phyloP scores from a whole-genome alignment of 2,797 vertebrate genomes.

The Takifugu rubripes region DNA sequence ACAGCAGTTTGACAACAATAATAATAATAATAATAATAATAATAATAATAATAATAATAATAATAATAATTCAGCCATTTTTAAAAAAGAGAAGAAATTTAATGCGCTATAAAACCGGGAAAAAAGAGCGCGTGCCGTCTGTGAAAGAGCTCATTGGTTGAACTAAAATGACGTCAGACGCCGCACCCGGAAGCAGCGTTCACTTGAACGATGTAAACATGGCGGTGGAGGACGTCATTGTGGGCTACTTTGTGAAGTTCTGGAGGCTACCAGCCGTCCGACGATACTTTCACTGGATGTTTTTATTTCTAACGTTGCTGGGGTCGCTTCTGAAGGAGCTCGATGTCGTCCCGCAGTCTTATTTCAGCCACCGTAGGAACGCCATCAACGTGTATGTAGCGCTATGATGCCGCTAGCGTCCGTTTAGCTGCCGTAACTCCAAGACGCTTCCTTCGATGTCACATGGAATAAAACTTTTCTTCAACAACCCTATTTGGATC shows the following conservation, averaged over 20 bases:
- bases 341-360: conserved; percentile 76
- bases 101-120: background rate
- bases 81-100: no score
- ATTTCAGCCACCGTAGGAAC: conserved; percentile 87
- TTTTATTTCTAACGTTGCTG: conserved; percentile 68
- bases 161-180: conserved; percentile 17
- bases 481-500: no score
- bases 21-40: no score
- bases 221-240: conserved; percentile 61
- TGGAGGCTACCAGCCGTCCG: conserved; percentile 47
- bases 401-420: conserved; percentile 1
- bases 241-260: conserved; percentile 53
- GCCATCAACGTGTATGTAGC: conserved; percentile 86
- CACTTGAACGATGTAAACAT: conserved; percentile 50
- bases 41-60: no score
- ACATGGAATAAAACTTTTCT: no score
- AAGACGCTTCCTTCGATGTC: no score
- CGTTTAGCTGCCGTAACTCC: background rate
- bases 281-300: conserved; percentile 65
- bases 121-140: background rate
- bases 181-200: background rate
- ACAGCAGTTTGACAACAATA: no score
- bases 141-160: conserved; percentile 25
- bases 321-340: conserved; percentile 82
- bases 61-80: no score